Evolutionary conservation across 1,140 invertebrate species (phyloP).

Genomic region (Nixonia krombeini): DNA sequence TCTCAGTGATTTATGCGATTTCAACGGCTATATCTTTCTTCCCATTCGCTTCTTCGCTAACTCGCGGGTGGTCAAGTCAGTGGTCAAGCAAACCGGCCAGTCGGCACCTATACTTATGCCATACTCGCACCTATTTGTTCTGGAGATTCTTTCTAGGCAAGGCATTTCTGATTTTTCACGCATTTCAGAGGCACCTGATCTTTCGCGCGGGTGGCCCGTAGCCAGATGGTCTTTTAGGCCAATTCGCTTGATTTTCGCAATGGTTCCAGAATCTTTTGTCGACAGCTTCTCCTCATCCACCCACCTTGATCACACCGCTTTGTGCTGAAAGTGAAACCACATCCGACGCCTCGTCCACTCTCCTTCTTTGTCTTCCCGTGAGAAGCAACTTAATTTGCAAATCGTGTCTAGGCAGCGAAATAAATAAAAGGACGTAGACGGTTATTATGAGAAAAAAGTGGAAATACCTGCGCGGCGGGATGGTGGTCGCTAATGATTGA

Average conservation of each 20-base stretch:
- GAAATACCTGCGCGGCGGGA: neutral
- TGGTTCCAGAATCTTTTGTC: slow-evolving; percentile 29
- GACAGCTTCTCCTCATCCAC: slow-evolving; percentile 3
- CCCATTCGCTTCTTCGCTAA: slow-evolving; percentile 29
- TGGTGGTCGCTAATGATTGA: too few relatives aligned
- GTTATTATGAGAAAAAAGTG: slow-evolving; percentile 17
- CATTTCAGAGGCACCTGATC: slow-evolving; percentile 38
- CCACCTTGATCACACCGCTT: slow-evolving; percentile 9
- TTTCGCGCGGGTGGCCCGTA: slow-evolving; percentile 31
- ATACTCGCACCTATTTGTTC: slow-evolving; percentile 39
- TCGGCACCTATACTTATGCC: slow-evolving; percentile 38
- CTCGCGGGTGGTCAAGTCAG: slow-evolving; percentile 40
- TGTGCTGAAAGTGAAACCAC: slow-evolving; percentile 17
- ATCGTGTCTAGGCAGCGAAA: slow-evolving; percentile 25
- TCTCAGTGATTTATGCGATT: slow-evolving; percentile 46
- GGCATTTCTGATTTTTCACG: slow-evolving; percentile 55
- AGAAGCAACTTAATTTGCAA: slow-evolving; percentile 33
- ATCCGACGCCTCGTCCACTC: slow-evolving; percentile 5
- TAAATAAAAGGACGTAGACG: slow-evolving; percentile 21
- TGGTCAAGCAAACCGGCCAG: slow-evolving; percentile 28
- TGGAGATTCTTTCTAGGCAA: slow-evolving; percentile 32
- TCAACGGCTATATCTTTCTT: slow-evolving; percentile 34
- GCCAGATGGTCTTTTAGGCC: slow-evolving; percentile 18
- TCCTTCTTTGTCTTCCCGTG: neutral
- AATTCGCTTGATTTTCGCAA: slow-evolving; percentile 41